Evolutionary conservation across 2,888 invertebrate genomes (phyloP), one percentile per base, ranked within the genome.

Genomic region (Pseudococcus jackbeardsleyi): DNA sequence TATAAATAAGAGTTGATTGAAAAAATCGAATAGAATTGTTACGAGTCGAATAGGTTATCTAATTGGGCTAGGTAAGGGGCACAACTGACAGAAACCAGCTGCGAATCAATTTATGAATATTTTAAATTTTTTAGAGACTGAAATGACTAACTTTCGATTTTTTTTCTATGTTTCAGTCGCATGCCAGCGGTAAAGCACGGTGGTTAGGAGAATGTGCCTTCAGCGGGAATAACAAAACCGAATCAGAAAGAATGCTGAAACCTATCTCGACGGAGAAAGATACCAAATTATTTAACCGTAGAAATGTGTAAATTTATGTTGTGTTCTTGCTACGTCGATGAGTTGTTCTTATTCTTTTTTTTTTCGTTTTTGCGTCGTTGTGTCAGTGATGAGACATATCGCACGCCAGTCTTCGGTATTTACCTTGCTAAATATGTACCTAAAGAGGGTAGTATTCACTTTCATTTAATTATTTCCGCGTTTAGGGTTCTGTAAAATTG

Each of bases 121-220:
- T 50, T 12, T 50, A 15, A 0, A 15, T 50, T 50, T 22, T 46
- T 42, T 2, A 48, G 19, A n/a, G 11, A 72, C 0, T 33, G 7
- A 33, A 33, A 72, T 17, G 17, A 72, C 17, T 72, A 72, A 72
- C 33, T 33, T 72, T 15, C 39, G 15, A 33, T 33, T 72, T 33
- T 39, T 72, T 72, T 72, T 72, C 46, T 39, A 9, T 82, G 79
- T 82, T 82, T 89, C 92, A 95, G 95, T 94, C 95, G 84, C 95
- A 95, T 91, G 94, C 94, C 88, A 94, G 94, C 91, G 93, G 94
- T 89, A 95, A 95, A 91, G 95, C 95, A 89, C 94, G 94, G 90
- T 95, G 95, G 95, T 92, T 93, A 90, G 95, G 95, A 84, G 93
- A 94, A 89, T 95, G 95, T 91, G 85, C 72, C 68, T 77, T 77